phyloP scores from a whole-genome alignment of 2,797 vertebrate species.

The Ataeniobius toweri region DNA sequence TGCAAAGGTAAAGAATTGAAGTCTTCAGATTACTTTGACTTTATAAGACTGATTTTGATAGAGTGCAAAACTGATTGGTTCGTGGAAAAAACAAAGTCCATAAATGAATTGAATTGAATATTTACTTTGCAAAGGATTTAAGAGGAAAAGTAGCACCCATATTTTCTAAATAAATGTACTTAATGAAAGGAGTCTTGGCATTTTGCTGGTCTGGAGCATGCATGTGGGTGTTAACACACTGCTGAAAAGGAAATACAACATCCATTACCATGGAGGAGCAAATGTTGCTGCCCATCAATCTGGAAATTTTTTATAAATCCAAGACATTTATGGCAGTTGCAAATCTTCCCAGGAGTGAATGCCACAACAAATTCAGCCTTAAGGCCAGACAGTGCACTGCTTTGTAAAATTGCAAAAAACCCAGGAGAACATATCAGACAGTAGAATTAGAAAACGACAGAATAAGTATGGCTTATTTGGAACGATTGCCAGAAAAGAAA shows the following conservation, averaged over 20 bases:
- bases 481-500: not conserved
- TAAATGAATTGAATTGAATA: too few relatives aligned
- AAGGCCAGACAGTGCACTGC: not conserved
- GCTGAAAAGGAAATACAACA: not conserved
- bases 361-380: not conserved
- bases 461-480: not conserved
- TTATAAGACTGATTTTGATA: not conserved
- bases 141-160: not conserved
- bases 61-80: not conserved
- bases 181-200: not conserved
- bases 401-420: not conserved
- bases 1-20: too few relatives aligned
- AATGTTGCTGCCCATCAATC: not conserved
- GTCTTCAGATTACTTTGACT: too few relatives aligned
- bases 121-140: not conserved
- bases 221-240: not conserved
- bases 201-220: not conserved
- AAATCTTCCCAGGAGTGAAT: not conserved
- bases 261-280: not conserved
- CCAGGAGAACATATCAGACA: not conserved
- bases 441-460: not conserved
- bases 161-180: not conserved
- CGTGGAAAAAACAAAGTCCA: not conserved
- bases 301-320: not conserved
- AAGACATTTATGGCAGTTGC: not conserved